Base-by-base conservation (phyloP, 2,113 vertebrate genomes). In the Hypomesus transpacificus region DNA sequence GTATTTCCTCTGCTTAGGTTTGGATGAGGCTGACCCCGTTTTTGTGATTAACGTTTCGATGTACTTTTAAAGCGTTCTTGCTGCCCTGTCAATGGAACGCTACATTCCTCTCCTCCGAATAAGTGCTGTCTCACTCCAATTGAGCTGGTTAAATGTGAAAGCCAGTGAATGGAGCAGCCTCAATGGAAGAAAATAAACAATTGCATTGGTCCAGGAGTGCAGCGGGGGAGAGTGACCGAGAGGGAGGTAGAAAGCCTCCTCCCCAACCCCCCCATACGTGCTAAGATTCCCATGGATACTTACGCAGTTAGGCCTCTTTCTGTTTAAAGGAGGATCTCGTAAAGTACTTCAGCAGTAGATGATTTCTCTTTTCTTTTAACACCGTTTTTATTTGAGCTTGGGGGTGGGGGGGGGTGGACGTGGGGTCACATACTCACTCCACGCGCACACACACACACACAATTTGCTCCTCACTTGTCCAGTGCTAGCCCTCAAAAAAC, bases 121-220 rank as follows among this genome's bases (percentile, higher is more conserved):
- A 90, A 90, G 87, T 89, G 89, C 86, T 88, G 87, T 90, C 86
- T 90, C 87, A 88, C 87, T 87, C 88, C 90, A 90, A 86, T 89
- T 89, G 87, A 90, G 87, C 86, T 82, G 86, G 86, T 84, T 86
- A 90, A 90, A 90, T 88, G 89, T 84, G 87, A 87, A 84, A 81
- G 80, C 87, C 84, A 84, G 76, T 90, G 89, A 91, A 90, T 90
- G 85, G 87, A 87, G 80, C 80, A 81, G 81, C 82, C 77, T 91
- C 87, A 90, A 90, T 89, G 69, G 89, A 86, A 86, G 87, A 91
- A 90, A 91, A 91, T 91, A 91, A 90, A 89, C 89, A 89, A 89
- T 90, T 85, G 87, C 88, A 71, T 83, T 85, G 87, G 88, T 90
- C 84, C 88, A 82, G 85, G 87, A 84, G 85, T 86, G 86, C 82